Conservation (phyloP, 2,888 invertebrate species). For the Escarpia spicata region DNA sequence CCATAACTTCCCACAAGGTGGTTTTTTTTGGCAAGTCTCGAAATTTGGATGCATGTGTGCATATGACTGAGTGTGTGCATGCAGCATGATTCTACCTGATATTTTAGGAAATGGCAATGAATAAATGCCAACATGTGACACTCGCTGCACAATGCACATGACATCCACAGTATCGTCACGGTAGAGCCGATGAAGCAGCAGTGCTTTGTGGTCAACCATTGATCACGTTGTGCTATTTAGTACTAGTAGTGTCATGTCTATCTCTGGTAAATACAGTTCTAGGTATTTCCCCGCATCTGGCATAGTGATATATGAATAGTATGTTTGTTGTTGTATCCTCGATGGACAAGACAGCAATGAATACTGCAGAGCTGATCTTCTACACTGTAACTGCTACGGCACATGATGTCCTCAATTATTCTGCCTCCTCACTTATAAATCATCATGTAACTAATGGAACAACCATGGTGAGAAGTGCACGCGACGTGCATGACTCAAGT, state of each 20-base stretch:
- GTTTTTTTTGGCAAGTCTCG: too few species aligned
- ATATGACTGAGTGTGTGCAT: neutral
- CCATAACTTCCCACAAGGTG: too few species aligned
- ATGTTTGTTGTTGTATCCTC: neutral
- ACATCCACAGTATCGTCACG: neutral
- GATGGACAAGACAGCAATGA: neutral
- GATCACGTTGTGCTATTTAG: neutral
- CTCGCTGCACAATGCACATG: too few species aligned
- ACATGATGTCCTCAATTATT: neutral
- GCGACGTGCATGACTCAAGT: too few species aligned
- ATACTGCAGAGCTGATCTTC: neutral
- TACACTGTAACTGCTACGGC: too few species aligned
- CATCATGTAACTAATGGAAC: neutral
- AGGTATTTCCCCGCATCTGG: neutral
- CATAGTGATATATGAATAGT: neutral
- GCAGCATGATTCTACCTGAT: neutral
- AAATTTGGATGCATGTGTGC: neutral
- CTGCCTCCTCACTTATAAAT: neutral
- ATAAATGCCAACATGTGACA: neutral
- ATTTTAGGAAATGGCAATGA: neutral
- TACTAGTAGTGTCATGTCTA: neutral
- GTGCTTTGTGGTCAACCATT: neutral
- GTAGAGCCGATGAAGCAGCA: neutral
- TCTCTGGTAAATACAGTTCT: neutral
- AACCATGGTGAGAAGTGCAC: neutral